These are phyloP conservation scores for Pseudachorutes palmiensis DNA, from an alignment of 1,140 invertebrate species.

Conservation along the genomic window DNA sequence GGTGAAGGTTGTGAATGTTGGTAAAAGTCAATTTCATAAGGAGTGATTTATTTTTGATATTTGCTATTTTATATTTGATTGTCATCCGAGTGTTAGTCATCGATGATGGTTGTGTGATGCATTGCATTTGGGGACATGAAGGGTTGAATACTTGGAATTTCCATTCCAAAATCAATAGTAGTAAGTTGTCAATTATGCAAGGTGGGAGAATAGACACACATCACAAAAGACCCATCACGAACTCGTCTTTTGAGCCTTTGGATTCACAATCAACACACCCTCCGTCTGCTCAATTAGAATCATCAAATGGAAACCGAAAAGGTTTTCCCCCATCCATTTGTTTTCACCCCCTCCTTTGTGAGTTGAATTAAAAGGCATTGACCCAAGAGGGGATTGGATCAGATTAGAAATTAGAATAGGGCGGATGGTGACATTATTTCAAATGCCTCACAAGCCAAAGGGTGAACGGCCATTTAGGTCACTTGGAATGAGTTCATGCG, in stretches of 20 bases:
- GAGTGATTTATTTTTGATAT: too few relatives aligned
- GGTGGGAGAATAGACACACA: background rate
- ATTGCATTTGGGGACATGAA: background rate
- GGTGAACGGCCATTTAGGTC: background rate
- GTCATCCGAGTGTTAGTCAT: background rate
- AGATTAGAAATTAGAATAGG: background rate
- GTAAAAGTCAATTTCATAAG: too few relatives aligned
- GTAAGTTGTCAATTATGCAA: background rate
- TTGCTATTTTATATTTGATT: background rate
- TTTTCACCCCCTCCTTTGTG: background rate
- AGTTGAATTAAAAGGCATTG: background rate
- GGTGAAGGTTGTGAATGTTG: background rate
- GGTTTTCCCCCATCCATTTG: background rate
- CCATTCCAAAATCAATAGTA: background rate
- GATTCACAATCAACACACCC: too few relatives aligned
- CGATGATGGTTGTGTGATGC: background rate
- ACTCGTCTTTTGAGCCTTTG: background rate
- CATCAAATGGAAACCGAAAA: background rate
- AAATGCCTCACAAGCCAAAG: background rate
- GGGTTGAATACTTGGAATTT: background rate
- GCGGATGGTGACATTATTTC: background rate
- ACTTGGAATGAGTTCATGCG: background rate
- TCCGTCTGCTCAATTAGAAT: background rate
- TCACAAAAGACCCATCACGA: background rate
- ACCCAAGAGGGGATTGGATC: background rate